A percentile compares a stretch with the other conserved stretches of the same genome.
Evolutionary conservation across 2,113 vertebrate species (phyloP).

Genomic region (Archocentrus centrarchus): DNA sequence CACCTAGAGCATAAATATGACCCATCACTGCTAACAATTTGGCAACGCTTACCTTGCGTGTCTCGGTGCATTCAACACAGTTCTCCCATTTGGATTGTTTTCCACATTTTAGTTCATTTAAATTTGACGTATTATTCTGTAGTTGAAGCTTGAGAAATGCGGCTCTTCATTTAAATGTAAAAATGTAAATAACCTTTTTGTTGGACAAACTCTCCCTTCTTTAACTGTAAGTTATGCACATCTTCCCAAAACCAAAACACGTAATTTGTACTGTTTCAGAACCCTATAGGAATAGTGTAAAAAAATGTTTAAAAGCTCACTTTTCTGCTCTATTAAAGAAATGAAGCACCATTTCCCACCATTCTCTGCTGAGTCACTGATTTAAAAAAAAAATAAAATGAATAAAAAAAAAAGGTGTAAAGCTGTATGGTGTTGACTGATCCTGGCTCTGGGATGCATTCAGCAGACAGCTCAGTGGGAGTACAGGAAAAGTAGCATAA

Average conservation of each 20-base stretch:
- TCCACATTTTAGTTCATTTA: neutral
- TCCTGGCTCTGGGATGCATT: neutral
- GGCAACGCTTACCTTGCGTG: neutral
- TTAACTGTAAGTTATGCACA: slow-evolving; percentile 42
- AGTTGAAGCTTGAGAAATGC: slow-evolving; percentile 14
- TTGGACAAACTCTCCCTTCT: slow-evolving; percentile 27
- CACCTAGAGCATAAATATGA: neutral
- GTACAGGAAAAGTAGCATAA: neutral
- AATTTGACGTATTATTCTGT: neutral
- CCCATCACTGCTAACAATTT: neutral
- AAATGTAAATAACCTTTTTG: slow-evolving; percentile 55
- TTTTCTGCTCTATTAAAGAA: slow-evolving; percentile 61
- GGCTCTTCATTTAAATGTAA: slow-evolving; percentile 33
- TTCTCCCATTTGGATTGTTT: neutral
- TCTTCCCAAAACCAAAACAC: slow-evolving; percentile 2
- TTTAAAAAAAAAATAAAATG: neutral
- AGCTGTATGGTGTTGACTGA: neutral
- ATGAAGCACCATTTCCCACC: neutral
- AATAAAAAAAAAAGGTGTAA: neutral
- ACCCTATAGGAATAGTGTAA: slow-evolving; percentile 25
- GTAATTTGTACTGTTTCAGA: slow-evolving; percentile 58
- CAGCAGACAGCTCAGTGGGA: neutral
- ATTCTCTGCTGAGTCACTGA: neutral
- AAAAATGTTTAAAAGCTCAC: slow-evolving; percentile 15
- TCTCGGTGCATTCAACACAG: slow-evolving; percentile 4